Conservation (phyloP, 2,113 vertebrate genomes). For the Oryzias celebensis region DNA sequence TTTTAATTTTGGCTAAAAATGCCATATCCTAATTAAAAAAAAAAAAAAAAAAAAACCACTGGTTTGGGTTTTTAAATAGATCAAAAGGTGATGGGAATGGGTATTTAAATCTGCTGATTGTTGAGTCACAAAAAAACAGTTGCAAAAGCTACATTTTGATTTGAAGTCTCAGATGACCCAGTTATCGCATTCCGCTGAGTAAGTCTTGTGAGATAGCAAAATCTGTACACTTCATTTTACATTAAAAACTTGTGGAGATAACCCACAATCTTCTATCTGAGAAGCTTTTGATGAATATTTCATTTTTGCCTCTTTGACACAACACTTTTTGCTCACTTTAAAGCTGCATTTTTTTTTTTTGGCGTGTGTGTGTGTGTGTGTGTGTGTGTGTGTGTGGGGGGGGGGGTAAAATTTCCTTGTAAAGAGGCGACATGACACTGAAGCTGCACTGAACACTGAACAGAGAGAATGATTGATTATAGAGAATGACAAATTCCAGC, state of each 20-base stretch:
- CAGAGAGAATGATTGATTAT: constrained; percentile 55
- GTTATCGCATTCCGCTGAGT: constrained; percentile 23
- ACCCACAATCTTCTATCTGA: constrained; percentile 15
- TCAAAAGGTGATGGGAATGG: no score
- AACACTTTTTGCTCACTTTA: constrained; percentile 34
- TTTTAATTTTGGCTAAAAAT: no score
- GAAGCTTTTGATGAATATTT: constrained; percentile 54
- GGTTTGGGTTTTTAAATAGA: no score
- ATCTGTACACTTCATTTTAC: constrained; percentile 15
- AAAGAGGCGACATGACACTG: constrained; percentile 13
- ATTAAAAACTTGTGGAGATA: constrained; percentile 14
- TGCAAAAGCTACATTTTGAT: neutral
- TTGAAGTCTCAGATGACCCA: constrained; percentile 27
- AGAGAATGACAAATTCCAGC: constrained; percentile 32
- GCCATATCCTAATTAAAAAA: no score
- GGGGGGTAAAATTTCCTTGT: constrained; percentile 25
- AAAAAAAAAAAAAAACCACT: no score
- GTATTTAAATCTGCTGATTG: no score
- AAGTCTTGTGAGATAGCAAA: constrained; percentile 4
- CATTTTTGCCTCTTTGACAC: constrained; percentile 19
- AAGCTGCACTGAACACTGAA: constrained; percentile 24
- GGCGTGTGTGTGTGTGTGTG: neutral
- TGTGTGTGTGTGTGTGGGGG: no score
- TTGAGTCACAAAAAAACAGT: neutral
- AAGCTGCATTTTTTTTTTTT: constrained; percentile 49